Evolutionary conservation across 2,113 vertebrate genomes (phyloP), one percentile per base, ranked within the genome.

Genomic region (Accipiter virgatus): DNA sequence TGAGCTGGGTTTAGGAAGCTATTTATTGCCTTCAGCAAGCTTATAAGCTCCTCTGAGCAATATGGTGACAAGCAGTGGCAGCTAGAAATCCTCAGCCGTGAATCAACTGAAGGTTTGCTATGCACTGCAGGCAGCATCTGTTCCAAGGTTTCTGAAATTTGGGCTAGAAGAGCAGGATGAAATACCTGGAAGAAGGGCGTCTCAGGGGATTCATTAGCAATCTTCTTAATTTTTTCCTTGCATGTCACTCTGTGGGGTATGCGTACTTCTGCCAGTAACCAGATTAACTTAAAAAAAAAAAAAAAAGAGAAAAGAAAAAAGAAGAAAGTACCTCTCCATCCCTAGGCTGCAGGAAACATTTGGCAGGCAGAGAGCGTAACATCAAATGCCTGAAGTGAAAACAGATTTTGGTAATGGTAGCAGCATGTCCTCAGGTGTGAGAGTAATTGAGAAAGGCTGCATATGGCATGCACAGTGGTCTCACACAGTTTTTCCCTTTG

Each of bases 11-110:
- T 96, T 93, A 43, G 36, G 68, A 87, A 93, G 50, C 11, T 91
- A 50, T 94, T 94, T 90, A 83, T 94, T 92, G 50, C 82, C 72
- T 88, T 92, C 47, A 90, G 55, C n/a, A 78, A 93, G 55, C 22
- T 74, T 78, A 52, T 74, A 74, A 96, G 63, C 55, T 74, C 23
- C 55, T 83, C 42, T 84, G 73, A 93, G 63, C 50, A 83, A 62
- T 62, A 43, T 14, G 45, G 42, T 77, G 82, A 92, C 55, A 88
- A 77, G 62, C 36, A 73, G 79, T 31, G 66, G 50, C 85, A 93
- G 55, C 59, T 81, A 86, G 59, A 95, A 95, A 92, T 95, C 71
- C 58, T 42, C 47, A 95, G 34, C 43, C 31, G 74, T 52, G 82
- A 84, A 81, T 94, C 53, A 74, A 78, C 71, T 78, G 45, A 83